Base-by-base conservation (phyloP, 1,140 invertebrate genomes). In the Olivierus martensii region DNA sequence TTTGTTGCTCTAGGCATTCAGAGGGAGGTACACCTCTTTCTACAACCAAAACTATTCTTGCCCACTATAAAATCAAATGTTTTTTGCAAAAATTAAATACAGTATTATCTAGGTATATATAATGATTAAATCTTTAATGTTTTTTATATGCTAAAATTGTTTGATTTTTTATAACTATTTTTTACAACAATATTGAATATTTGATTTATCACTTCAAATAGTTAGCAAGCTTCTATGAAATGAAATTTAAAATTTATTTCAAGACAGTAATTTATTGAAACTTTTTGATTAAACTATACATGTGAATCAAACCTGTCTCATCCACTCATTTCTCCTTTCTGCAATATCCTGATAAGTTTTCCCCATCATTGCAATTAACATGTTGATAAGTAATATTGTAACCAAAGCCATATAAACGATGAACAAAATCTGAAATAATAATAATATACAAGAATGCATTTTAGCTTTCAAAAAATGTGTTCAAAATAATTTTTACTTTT, bases 301-400 rank as follows among this genome's bases (percentile, higher is more conserved):
- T n/a, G n/a, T n/a, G n/a, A n/a, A 28, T 28, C 2, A 28, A 71
- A 87, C 84, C 77, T 98, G 93, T 72, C 94, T 73, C 72, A 97
- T 91, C 90, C 92, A 98, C 68, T 99, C 94, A 68, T 96, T 96
- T 61, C 89, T 78, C 3, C 92, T 94, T 69, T 94, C 89, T 3
- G 90, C 91, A 60, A 98, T 96, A 69, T 74, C 64, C 69, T 95
- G 89, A 69, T 99, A 98, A 18, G 94, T 98, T 67, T 97, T 95
- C 2, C 93, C 94, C 93, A 99, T 97, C 93, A 98, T 98, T 61
- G 94, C 94, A 63, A 99, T 98, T 65, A 99, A 75, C 88, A 99
- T 92, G 76, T 99, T 98, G 14, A 99, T 86, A 51, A 98, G 72
- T 10, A 98, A 71, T 59, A 98, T 84, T 1, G 88, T 87, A 18